Evolutionary conservation across 2,888 invertebrate genomes (phyloP), one percentile per base, ranked within the genome.

Genomic region (Octodonta nipae): DNA sequence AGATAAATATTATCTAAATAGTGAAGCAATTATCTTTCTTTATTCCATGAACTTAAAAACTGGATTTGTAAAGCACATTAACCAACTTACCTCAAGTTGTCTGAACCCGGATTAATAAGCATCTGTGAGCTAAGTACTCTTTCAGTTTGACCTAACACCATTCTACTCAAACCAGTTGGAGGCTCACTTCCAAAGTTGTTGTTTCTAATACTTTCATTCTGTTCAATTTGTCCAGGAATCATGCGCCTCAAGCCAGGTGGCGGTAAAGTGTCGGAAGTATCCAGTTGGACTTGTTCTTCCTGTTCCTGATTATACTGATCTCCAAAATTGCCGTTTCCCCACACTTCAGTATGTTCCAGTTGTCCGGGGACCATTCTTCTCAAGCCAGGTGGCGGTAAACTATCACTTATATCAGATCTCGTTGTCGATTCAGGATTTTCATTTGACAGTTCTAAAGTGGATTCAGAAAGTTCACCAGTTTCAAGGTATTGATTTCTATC

Each of bases 401-500:
- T 62, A 41, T 71, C 68, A 36, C 42, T 43, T n/a, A 22, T 10
- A 11, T 22, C 11, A 11, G 10, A 10, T n/a, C 3, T 11, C 10
- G 22, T 4, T 10, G 22, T 11, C 3, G 2, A 10, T n/a, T 11
- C 11, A 4, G 11, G 3, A 22, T 22, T 22, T n/a, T n/a, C n/a
- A n/a, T n/a, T n/a, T n/a, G n/a, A n/a, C n/a, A n/a, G n/a, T n/a
- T n/a, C n/a, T n/a, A 42, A 36, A 43, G 67, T 66, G 6, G 64
- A 61, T 44, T 73, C 71, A 2, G 78, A 78, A 28, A 81, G 58
- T 49, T 80, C 79, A 11, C 80, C 80, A 2, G 81, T 82, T 60
- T 81, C 80, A 36, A 82, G 60, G 55, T 82, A 82, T 55, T 81
- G 77, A 54, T 81, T 79, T 35, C 81, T 66, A 46, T 82, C 81